phyloP scores from a whole-genome alignment of 2,113 vertebrate genomes.

The Empidonax traillii region DNA sequence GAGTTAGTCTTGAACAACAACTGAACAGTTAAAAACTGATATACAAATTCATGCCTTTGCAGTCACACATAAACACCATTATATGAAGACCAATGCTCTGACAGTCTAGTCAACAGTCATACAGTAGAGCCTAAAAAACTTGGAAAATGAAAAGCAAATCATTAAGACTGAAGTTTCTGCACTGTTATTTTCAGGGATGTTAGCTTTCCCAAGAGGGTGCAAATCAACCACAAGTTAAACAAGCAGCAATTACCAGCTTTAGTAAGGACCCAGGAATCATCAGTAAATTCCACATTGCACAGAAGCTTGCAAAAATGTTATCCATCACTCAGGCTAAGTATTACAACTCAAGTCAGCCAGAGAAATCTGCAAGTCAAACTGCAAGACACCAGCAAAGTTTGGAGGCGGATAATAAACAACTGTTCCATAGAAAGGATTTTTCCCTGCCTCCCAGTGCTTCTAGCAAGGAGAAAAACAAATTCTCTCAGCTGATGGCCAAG shows the following conservation, averaged over 20 bases:
- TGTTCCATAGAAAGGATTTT: background rate
- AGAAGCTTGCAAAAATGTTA: background rate
- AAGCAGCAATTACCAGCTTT: background rate
- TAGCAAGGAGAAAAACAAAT: background rate
- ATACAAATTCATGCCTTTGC: background rate
- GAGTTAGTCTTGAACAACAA: background rate
- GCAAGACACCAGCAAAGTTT: background rate
- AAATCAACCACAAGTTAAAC: constrained; percentile 27
- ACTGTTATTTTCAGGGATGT: background rate
- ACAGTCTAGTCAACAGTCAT: background rate
- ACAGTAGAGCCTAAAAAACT: background rate
- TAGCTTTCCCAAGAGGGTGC: background rate
- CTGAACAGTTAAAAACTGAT: background rate
- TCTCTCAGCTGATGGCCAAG: constrained; percentile 1
- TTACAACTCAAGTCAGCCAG: background rate
- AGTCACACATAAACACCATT: background rate
- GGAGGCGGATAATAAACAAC: background rate
- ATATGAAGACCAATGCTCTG: background rate
- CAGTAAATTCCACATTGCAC: background rate
- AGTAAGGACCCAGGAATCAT: background rate
- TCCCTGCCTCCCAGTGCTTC: background rate
- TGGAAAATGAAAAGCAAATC: background rate
- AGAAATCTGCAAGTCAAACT: constrained; percentile 34
- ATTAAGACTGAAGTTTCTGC: background rate
- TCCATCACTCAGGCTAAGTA: background rate